phyloP scores from a whole-genome alignment of 2,113 vertebrate genomes.

The Notarius lentiginosus region DNA sequence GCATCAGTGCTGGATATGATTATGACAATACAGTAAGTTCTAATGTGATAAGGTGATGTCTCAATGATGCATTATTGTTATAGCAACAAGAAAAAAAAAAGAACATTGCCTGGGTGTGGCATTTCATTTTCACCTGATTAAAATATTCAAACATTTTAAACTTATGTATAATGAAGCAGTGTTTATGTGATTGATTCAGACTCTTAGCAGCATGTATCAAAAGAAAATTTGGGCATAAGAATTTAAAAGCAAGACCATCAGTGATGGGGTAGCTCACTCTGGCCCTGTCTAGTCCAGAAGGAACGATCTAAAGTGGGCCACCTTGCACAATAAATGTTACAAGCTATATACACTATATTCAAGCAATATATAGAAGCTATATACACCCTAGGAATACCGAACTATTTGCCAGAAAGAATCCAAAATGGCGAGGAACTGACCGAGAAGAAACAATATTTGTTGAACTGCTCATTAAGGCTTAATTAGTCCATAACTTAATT shows the following conservation, averaged over 20 bases:
- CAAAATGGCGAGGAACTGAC: too few relatives aligned
- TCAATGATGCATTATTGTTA: background rate
- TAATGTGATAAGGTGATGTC: background rate
- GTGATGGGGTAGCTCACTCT: too few relatives aligned
- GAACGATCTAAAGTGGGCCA: too few relatives aligned
- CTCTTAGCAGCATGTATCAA: background rate
- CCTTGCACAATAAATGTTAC: too few relatives aligned
- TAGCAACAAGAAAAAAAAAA: background rate
- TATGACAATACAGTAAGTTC: background rate
- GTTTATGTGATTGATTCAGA: background rate
- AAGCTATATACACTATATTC: too few relatives aligned
- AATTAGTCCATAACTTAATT: too few relatives aligned
- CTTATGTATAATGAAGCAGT: background rate
- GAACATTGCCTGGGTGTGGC: background rate
- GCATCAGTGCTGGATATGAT: background rate
- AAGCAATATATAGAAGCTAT: too few relatives aligned
- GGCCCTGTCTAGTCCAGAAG: too few relatives aligned
- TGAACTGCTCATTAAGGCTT: too few relatives aligned
- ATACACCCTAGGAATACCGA: too few relatives aligned
- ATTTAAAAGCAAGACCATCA: background rate
- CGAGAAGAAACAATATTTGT: too few relatives aligned
- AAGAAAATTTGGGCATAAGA: background rate
- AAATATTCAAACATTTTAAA: background rate
- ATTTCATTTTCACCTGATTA: background rate
- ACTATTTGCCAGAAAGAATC: too few relatives aligned